Percentiles rank a stretch among this genome's conserved stretches.
phyloP scores from a whole-genome alignment of 2,797 vertebrate species.

The Triplophysa yarkandensis region DNA sequence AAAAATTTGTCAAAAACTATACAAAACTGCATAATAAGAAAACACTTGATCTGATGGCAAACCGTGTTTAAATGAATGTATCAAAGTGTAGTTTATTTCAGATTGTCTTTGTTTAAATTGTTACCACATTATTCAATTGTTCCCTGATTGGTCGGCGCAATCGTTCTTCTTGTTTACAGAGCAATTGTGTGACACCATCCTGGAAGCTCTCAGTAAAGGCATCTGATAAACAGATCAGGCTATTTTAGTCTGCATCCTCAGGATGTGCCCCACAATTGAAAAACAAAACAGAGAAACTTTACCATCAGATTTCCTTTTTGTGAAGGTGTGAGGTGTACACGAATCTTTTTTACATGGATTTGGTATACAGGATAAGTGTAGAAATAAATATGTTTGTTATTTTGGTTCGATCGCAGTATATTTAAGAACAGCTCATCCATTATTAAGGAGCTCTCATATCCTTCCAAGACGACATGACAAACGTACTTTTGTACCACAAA shows the following conservation, averaged over 20 bases:
- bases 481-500: neutral
- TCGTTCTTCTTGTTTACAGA: slow-evolving; percentile 75
- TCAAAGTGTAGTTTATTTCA: neutral
- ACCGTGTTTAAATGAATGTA: neutral
- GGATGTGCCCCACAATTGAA: slow-evolving; percentile 74
- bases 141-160: slow-evolving; percentile 21
- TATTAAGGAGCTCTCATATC: neutral
- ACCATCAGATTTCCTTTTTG: slow-evolving; percentile 39
- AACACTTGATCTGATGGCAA: no score
- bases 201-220: slow-evolving; percentile 33
- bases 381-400: neutral
- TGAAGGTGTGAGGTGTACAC: neutral
- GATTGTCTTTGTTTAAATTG: neutral
- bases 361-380: neutral
- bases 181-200: slow-evolving; percentile 65
- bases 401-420: neutral
- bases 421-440: neutral
- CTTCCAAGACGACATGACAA: no score
- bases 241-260: slow-evolving; percentile 72
- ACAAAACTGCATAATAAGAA: no score
- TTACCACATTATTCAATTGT: slow-evolving; percentile 2
- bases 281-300: slow-evolving; percentile 35
- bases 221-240: slow-evolving; percentile 53
- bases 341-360: no score
- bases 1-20: no score